Conservation (phyloP, 2,797 vertebrate species). For the Anableps anableps region DNA sequence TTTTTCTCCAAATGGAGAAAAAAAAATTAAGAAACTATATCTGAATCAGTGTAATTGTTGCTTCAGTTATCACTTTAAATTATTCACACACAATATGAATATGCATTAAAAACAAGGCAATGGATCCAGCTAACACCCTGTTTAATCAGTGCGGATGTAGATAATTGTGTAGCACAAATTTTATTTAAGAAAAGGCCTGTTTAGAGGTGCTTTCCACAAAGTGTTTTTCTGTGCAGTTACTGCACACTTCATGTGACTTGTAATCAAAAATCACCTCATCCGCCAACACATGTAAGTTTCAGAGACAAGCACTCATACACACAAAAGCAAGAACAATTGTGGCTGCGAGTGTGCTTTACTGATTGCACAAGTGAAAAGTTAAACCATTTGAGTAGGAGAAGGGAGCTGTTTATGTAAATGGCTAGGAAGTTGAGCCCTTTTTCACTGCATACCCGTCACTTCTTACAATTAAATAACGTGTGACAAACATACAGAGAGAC, state of each 20-base stretch:
- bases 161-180: neutral
- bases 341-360: conserved; percentile 1
- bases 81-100: neutral
- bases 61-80: neutral
- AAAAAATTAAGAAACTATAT: neutral
- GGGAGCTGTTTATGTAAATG: conserved; percentile 23
- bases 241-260: conserved; percentile 11
- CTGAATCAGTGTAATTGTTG: neutral
- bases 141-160: neutral
- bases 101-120: neutral
- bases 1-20: neutral
- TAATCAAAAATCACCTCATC: conserved; percentile 17
- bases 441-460: conserved; percentile 20
- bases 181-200: neutral
- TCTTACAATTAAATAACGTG: conserved; percentile 36
- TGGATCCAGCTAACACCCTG: neutral
- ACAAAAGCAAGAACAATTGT: conserved; percentile 8
- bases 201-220: neutral
- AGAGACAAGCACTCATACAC: neutral
- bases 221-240: conserved; percentile 1
- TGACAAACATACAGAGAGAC: conserved; percentile 15
- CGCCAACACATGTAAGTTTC: neutral
- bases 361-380: conserved; percentile 19
- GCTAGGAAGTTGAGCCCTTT: conserved; percentile 5
- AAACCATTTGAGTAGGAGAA: conserved; percentile 9